A percentile compares a stretch with the other conserved stretches of the same genome.
Conservation (phyloP, 2,888 invertebrate genomes). For the Andrena flavipes region DNA sequence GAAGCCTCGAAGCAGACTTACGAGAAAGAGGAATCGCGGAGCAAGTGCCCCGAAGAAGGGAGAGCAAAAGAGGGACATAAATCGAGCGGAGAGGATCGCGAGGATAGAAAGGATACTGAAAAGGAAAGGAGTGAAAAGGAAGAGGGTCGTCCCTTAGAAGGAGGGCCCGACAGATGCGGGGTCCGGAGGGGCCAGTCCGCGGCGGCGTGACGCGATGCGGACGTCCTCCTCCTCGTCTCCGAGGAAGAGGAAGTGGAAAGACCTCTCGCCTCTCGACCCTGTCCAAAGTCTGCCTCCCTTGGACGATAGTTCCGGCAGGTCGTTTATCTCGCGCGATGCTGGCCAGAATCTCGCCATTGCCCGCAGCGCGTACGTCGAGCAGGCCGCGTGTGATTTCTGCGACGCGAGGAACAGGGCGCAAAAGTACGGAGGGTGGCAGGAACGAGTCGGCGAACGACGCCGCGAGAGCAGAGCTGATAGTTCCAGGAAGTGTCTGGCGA, state of each 20-base stretch:
- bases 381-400: background rate
- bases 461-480: constrained; percentile 24
- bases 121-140: constrained; percentile 25
- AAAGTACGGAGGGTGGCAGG: background rate
- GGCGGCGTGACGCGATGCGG: constrained; percentile 85
- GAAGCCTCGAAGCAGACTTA: too few relatives aligned
- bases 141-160: constrained; percentile 67
- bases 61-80: background rate
- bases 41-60: background rate
- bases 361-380: constrained; percentile 7
- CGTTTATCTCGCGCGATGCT: constrained; percentile 32
- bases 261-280: constrained; percentile 67
- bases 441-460: constrained; percentile 6
- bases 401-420: constrained; percentile 2
- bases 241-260: constrained; percentile 76
- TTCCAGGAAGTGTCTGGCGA: constrained; percentile 53
- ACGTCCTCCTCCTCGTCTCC: constrained; percentile 79
- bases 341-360: constrained; percentile 6
- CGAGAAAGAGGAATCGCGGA: constrained; percentile 25
- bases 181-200: constrained; percentile 81
- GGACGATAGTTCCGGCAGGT: constrained; percentile 34
- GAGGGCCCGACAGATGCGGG: constrained; percentile 83
- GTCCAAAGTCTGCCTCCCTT: constrained; percentile 32
- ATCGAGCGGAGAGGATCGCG: background rate
- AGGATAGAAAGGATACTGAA: background rate